phyloP scores from a whole-genome alignment of 2,113 vertebrate species.

The Parus major region DNA sequence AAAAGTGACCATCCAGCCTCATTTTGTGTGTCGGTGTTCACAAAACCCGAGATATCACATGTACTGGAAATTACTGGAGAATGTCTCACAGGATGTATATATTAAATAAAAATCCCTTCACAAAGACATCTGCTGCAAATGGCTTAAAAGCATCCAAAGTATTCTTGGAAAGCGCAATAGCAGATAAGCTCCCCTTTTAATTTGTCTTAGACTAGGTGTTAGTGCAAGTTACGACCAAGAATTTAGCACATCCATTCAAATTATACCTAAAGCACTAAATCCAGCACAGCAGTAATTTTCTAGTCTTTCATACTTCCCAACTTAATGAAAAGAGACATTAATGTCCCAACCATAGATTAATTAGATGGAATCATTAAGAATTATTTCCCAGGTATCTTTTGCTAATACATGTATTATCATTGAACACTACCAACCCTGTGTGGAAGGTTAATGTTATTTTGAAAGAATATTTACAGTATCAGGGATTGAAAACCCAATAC shows the following conservation, averaged over 20 bases:
- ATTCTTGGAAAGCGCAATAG: neutral
- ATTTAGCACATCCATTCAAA: conserved; percentile 34
- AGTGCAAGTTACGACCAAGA: conserved; percentile 6
- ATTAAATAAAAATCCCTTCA: neutral
- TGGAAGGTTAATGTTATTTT: conserved; percentile 65
- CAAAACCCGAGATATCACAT: neutral
- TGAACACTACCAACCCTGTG: neutral
- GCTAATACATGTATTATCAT: conserved; percentile 17
- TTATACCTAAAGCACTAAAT: conserved; percentile 11
- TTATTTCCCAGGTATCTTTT: conserved; percentile 47
- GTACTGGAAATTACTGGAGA: neutral
- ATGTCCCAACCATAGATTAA: conserved; percentile 57
- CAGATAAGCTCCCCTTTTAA: neutral
- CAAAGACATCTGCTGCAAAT: neutral
- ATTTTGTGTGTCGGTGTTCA: neutral
- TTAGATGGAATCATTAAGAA: conserved; percentile 43
- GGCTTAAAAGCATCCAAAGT: neutral
- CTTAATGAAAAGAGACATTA: conserved; percentile 66
- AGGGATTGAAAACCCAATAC: conserved; percentile 40
- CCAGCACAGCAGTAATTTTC: conserved; percentile 51
- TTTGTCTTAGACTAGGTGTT: conserved; percentile 20
- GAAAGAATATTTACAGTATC: conserved; percentile 31
- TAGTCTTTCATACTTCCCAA: conserved; percentile 61
- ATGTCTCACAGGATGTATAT: neutral
- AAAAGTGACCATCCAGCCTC: neutral